phyloP scores from a whole-genome alignment of 2,113 vertebrate genomes.

The Hassar affinis region DNA sequence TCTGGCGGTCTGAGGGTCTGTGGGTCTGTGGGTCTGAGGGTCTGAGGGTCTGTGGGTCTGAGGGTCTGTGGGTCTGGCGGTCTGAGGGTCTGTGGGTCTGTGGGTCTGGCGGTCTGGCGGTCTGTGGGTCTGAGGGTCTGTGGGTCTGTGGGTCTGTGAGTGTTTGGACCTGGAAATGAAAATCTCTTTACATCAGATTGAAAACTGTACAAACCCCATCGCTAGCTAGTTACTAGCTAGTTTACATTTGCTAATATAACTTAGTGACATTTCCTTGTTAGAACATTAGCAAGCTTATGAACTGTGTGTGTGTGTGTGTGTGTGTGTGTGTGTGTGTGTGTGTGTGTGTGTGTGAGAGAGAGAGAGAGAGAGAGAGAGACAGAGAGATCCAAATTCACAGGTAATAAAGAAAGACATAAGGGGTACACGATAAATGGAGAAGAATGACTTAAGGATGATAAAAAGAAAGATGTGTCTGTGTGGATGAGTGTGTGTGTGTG shows the following conservation, averaged over 20 bases:
- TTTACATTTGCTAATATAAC: neutral
- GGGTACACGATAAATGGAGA: neutral
- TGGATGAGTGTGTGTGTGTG: too few relatives aligned
- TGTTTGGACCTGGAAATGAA: too few relatives aligned
- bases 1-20: too few relatives aligned
- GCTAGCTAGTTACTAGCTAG: neutral
- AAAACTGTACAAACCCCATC: too few relatives aligned
- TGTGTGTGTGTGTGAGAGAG: neutral
- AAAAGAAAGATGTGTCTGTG: neutral
- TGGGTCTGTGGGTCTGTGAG: too few relatives aligned
- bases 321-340: slow-evolving; percentile 2
- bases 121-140: too few relatives aligned
- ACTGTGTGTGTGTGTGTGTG: neutral
- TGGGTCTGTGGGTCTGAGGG: too few relatives aligned
- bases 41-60: too few relatives aligned
- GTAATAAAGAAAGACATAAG: neutral
- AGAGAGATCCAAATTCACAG: neutral
- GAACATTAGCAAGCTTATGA: neutral
- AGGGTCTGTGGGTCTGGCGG: too few relatives aligned
- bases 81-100: too few relatives aligned
- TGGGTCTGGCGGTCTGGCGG: too few relatives aligned
- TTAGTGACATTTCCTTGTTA: neutral
- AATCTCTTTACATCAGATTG: too few relatives aligned
- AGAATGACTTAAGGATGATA: neutral
- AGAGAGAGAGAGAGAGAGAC: neutral